Evolutionary conservation across 2,797 vertebrate species (phyloP), one percentile per base, ranked within the genome.

Genomic region (Artibeus lituratus): DNA sequence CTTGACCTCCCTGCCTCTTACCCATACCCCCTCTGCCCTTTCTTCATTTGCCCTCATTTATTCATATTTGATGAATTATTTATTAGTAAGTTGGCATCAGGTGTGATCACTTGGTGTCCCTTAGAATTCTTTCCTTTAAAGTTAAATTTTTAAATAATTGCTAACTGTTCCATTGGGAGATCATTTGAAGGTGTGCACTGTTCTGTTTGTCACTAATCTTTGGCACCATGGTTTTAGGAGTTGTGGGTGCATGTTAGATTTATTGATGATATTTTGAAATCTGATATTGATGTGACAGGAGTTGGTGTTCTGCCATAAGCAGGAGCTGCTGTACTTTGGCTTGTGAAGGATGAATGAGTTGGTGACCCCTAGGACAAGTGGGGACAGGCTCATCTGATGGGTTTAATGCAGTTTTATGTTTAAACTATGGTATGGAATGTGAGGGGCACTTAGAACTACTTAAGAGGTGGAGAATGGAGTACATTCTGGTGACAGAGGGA

Each of bases 1-100:
- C 10, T 21, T 24, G 69, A 1, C 9, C 37, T 24, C 0, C 35
- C 24, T 15, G 19, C 32, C 2, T 15, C 22, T 24, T 1, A 19
- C 22, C 74, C 10, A n/a, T 1, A 24, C 26, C 21, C 78, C 11
- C 6, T 69, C 7, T 78, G 3, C 0, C 18, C 7, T 22, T 7
- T 7, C 10, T 22, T 21, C 19, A 3, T 14, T 39, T 59, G 14
- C 9, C 10, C n/a, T 24, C 24, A 2, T 16, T n/a, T 59, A 14
- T 15, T 65, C 15, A 22, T 37, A 65, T 32, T 39, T 32, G 62
- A 12, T 81, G 32, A 88, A 35, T 11, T 81, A 47, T 15, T 73
- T 80, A 16, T 65, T 55, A 73, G 9, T 55, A 67, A 78, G 7
- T 26, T 49, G 3, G 21, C 35, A 21, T 18, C 76, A 49, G 37